Conservation (phyloP, 2,797 vertebrate species). For the Thunnus albacares region DNA sequence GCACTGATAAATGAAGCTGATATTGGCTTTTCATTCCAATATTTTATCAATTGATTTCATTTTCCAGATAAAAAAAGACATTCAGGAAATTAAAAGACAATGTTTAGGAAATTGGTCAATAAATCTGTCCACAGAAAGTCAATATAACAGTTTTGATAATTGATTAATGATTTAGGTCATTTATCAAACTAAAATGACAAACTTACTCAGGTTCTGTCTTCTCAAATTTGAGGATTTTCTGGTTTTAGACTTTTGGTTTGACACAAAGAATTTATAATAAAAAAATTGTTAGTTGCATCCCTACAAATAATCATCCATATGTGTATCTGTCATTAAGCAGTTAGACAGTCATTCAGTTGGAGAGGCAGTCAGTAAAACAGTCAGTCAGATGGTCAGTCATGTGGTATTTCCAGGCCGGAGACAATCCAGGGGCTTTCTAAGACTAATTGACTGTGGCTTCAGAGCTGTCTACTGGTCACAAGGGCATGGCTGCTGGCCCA, state of each 20-base stretch:
- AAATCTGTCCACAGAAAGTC: no score
- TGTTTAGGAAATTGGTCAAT: no score
- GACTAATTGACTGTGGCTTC: slow-evolving; percentile 39
- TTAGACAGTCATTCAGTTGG: slow-evolving; percentile 1
- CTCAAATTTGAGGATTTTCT: no score
- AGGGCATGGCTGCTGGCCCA: slow-evolving; percentile 30
- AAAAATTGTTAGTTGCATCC: background rate
- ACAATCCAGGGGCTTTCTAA: background rate
- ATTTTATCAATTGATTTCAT: background rate
- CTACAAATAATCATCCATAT: background rate
- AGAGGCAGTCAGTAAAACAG: background rate
- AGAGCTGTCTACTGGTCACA: slow-evolving; percentile 31
- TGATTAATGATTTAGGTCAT: no score
- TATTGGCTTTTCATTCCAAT: background rate
- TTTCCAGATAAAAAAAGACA: background rate
- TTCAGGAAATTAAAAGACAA: no score
- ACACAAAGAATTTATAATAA: background rate
- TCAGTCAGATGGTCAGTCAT: slow-evolving; percentile 14
- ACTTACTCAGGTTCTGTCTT: no score
- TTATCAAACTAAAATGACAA: no score
- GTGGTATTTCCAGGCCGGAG: slow-evolving; percentile 22
- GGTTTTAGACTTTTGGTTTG: no score
- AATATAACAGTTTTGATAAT: no score
- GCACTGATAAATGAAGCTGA: background rate
- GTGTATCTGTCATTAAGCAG: background rate